Percentiles rank a stretch among this genome's conserved stretches.
Evolutionary conservation across 2,797 vertebrate genomes (phyloP).

Genomic region (Xenopus petersii): DNA sequence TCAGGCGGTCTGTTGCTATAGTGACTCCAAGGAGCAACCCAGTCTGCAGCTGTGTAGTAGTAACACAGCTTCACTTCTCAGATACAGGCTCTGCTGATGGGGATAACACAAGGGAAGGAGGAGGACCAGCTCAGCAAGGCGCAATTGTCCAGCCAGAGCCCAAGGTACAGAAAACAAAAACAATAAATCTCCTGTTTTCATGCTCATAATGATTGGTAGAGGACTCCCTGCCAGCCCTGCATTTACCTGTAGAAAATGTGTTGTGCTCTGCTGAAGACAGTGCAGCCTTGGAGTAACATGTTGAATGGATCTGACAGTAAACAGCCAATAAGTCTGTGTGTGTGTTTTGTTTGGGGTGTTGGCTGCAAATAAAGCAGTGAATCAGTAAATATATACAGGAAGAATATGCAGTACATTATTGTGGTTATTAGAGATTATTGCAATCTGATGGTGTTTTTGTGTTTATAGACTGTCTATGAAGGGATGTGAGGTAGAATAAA

Average conservation of each 20-base stretch:
- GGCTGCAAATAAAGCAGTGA: background rate
- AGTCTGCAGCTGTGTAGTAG: slow-evolving; percentile 42
- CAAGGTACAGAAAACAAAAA: slow-evolving; percentile 29
- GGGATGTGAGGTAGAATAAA: background rate
- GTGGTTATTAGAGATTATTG: background rate
- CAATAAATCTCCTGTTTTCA: slow-evolving; percentile 4
- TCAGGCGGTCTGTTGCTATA: slow-evolving; percentile 49
- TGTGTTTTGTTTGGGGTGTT: background rate
- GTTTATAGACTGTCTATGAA: background rate
- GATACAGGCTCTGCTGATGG: slow-evolving; percentile 40
- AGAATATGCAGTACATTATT: no score
- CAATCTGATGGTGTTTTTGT: background rate
- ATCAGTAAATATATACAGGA: no score
- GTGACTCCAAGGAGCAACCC: slow-evolving; percentile 41
- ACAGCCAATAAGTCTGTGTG: background rate
- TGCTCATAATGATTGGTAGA: slow-evolving; percentile 18
- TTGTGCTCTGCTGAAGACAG: background rate
- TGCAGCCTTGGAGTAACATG: background rate
- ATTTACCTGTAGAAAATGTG: background rate
- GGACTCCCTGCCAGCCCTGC: background rate
- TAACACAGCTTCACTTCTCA: slow-evolving; percentile 48
- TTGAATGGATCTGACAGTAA: background rate
- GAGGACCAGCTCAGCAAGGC: slow-evolving; percentile 27
- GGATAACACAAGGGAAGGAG: slow-evolving; percentile 38
- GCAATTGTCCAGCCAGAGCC: slow-evolving; percentile 33